phyloP scores from a whole-genome alignment of 2,113 vertebrate genomes.

The Catharus minimus region DNA sequence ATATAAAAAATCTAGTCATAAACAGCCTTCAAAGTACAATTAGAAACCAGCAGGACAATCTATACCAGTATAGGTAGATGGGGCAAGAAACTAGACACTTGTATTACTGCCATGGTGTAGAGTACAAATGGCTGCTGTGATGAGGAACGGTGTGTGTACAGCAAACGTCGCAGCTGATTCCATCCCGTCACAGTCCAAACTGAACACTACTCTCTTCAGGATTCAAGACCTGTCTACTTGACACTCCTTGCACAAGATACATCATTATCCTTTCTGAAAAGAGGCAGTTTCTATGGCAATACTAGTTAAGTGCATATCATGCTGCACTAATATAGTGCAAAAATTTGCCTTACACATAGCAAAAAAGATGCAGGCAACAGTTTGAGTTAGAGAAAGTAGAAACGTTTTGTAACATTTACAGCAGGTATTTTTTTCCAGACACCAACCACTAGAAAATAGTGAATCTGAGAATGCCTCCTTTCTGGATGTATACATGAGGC shows the following conservation, averaged over 20 bases:
- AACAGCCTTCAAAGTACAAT: constrained; percentile 76
- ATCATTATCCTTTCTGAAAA: constrained; percentile 83
- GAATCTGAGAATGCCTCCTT: constrained; percentile 72
- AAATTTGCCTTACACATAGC: constrained; percentile 86
- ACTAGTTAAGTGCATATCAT: constrained; percentile 91
- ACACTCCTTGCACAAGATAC: constrained; percentile 81
- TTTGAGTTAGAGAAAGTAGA: constrained; percentile 80
- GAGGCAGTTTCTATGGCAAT: constrained; percentile 91
- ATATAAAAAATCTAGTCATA: constrained; percentile 80
- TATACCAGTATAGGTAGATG: constrained; percentile 68
- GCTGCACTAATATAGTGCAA: constrained; percentile 99
- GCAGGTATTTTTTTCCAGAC: constrained; percentile 76
- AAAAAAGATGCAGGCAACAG: constrained; percentile 82
- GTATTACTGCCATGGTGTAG: constrained; percentile 71
- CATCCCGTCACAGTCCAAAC: constrained; percentile 70
- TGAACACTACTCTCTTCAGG: constrained; percentile 74
- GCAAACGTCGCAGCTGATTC: constrained; percentile 59
- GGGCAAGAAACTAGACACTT: constrained; percentile 73
- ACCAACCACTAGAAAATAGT: constrained; percentile 76
- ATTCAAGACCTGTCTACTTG: constrained; percentile 62
- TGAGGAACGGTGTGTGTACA: constrained; percentile 48
- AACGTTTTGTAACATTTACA: constrained; percentile 76
- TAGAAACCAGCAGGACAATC: constrained; percentile 74
- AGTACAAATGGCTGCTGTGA: constrained; percentile 68
- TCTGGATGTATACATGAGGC: constrained; percentile 58